A percentile compares a stretch with the other conserved stretches of the same genome.
Conservation (phyloP, 2,797 vertebrate genomes). For the Spinibarbus caldwelli region DNA sequence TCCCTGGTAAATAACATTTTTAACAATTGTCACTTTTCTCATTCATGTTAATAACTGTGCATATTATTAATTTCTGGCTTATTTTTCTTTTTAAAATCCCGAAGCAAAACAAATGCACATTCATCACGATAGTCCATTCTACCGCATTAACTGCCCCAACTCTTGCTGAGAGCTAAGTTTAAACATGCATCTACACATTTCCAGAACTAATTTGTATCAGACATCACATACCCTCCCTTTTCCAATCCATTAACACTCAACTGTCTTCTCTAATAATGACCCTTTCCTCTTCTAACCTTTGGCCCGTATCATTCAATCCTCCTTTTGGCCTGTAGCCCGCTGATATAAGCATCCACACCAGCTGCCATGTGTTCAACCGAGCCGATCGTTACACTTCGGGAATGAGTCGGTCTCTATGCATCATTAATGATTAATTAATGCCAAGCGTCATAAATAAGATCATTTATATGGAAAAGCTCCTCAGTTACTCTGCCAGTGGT, state of each 20-base stretch:
- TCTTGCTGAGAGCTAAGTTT: neutral
- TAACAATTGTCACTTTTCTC: neutral
- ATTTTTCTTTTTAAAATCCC: neutral
- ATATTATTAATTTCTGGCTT: neutral
- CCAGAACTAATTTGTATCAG: constrained; percentile 23
- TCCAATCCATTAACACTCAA: constrained; percentile 33
- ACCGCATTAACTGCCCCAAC: no score
- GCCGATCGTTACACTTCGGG: constrained; percentile 75
- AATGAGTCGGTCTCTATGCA: constrained; percentile 79
- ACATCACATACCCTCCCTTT: constrained; percentile 13
- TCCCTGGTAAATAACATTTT: neutral
- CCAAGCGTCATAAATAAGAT: constrained; percentile 73
- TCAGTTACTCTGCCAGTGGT: constrained; percentile 46
- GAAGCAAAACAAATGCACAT: neutral
- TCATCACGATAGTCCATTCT: neutral
- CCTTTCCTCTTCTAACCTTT: constrained; percentile 40
- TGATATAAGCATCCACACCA: constrained; percentile 57
- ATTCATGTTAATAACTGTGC: neutral
- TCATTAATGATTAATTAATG: constrained; percentile 86
- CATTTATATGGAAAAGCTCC: constrained; percentile 72
- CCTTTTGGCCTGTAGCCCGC: constrained; percentile 61
- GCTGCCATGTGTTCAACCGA: constrained; percentile 73
- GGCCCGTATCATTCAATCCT: constrained; percentile 40
- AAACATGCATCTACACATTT: constrained; percentile 14
- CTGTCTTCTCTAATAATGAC: constrained; percentile 36